Conservation (phyloP, 2,113 vertebrate genomes). For the Tachycineta bicolor region DNA sequence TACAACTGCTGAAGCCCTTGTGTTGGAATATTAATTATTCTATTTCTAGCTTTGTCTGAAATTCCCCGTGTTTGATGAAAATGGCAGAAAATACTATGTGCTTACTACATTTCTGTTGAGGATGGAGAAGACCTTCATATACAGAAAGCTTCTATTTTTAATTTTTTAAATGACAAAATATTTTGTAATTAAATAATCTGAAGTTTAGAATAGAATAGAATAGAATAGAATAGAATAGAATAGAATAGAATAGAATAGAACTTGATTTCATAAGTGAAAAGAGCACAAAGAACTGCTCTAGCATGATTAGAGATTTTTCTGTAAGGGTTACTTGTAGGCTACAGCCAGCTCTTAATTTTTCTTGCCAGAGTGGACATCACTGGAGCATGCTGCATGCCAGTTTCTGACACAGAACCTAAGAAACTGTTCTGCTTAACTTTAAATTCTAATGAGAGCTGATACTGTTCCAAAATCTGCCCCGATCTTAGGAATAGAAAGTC, state of each 20-base stretch:
- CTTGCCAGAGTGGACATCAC: not conserved
- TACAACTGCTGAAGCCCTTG: not conserved
- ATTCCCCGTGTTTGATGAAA: not conserved
- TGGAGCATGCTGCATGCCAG: not conserved
- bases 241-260: not conserved
- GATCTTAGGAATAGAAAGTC: not conserved
- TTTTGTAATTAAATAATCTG: not conserved
- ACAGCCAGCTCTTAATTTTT: not conserved
- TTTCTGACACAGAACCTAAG: not conserved
- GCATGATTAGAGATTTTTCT: not conserved
- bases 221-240: not conserved
- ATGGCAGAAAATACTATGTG: not conserved
- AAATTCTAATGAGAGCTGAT: not conserved
- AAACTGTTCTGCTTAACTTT: not conserved
- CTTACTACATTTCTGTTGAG: not conserved
- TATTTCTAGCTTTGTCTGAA: not conserved
- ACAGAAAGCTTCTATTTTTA: not conserved
- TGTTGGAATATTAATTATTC: not conserved
- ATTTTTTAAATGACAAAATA: not conserved
- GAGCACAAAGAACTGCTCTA: not conserved
- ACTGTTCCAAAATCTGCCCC: not conserved
- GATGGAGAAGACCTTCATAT: not conserved
- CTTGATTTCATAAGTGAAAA: not conserved
- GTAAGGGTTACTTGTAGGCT: not conserved
- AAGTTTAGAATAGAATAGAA: not conserved